Conservation (phyloP, 2,888 invertebrate genomes). For the Cepaea hortensis region DNA sequence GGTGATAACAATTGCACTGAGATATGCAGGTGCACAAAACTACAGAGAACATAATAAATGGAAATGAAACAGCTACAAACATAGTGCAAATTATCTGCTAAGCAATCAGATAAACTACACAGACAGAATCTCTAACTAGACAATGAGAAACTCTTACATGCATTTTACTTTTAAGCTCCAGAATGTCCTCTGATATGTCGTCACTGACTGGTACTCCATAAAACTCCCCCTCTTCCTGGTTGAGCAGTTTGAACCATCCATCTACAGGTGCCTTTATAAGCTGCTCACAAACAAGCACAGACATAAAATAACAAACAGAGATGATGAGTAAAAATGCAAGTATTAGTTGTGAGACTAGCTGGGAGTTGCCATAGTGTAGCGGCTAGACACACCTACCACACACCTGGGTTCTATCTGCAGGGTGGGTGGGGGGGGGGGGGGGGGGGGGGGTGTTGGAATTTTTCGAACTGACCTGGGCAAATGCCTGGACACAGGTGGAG, state of each 20-base stretch:
- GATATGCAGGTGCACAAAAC: too few species aligned
- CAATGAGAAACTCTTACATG: constrained; percentile 63
- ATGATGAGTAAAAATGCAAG: background rate
- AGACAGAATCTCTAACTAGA: background rate
- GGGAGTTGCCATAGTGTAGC: too few species aligned
- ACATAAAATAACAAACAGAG: background rate
- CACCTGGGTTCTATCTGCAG: too few species aligned
- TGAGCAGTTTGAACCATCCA: constrained; percentile 98
- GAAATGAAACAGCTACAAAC: too few species aligned
- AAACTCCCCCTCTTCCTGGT: constrained; percentile 98
- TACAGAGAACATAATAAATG: too few species aligned
- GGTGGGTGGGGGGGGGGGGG: too few species aligned
- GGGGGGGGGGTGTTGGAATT: too few species aligned
- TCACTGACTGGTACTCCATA: constrained; percentile 99
- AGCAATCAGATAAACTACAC: too few species aligned
- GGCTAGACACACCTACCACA: too few species aligned
- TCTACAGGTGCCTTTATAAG: constrained; percentile 82
- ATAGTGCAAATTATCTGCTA: too few species aligned
- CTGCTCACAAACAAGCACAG: background rate
- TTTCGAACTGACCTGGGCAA: constrained; percentile 55
- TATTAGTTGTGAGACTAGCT: too few species aligned
- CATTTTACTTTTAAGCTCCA: constrained; percentile 81
- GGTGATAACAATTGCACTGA: too few species aligned
- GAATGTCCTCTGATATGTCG: constrained; percentile 88
- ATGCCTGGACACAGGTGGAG: constrained; percentile 75